phyloP scores from a whole-genome alignment of 2,113 vertebrate genomes.

The Lichenostomus cassidix region DNA sequence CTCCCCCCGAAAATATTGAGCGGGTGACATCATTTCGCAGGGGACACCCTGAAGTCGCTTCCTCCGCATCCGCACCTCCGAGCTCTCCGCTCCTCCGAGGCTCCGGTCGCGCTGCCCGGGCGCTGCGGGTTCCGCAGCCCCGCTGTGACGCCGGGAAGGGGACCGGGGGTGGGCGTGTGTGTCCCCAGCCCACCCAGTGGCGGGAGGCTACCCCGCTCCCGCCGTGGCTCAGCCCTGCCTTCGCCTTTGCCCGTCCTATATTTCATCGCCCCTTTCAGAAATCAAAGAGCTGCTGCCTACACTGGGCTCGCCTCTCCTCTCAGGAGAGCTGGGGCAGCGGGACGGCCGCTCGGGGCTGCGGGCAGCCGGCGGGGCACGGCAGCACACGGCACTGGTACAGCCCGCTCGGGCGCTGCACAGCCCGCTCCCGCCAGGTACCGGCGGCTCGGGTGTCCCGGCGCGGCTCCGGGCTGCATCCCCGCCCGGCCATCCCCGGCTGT shows the following conservation, averaged over 20 bases:
- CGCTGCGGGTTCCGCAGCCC: not conserved
- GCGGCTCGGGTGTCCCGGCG: not conserved
- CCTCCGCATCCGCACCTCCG: conserved; percentile 11
- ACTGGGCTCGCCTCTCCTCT: not conserved
- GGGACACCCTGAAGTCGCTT: conserved; percentile 25
- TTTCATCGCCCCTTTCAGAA: not conserved
- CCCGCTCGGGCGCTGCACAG: not conserved
- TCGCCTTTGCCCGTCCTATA: not conserved
- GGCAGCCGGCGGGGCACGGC: not conserved
- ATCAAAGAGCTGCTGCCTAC: too few species aligned
- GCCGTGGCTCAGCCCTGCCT: not conserved
- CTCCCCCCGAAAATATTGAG: conserved; percentile 53
- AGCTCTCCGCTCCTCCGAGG: not conserved
- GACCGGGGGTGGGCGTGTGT: not conserved
- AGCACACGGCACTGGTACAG: not conserved
- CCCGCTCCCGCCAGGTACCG: not conserved
- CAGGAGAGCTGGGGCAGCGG: not conserved
- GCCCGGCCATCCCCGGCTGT: not conserved
- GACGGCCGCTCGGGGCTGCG: not conserved
- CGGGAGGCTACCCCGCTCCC: not conserved
- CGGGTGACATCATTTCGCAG: conserved; percentile 49
- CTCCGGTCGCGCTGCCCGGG: not conserved
- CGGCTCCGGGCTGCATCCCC: not conserved
- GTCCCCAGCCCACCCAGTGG: not conserved
- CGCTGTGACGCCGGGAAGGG: not conserved